Evolutionary conservation across 1,140 invertebrate species (phyloP).

Genomic region (Prorops nasuta): DNA sequence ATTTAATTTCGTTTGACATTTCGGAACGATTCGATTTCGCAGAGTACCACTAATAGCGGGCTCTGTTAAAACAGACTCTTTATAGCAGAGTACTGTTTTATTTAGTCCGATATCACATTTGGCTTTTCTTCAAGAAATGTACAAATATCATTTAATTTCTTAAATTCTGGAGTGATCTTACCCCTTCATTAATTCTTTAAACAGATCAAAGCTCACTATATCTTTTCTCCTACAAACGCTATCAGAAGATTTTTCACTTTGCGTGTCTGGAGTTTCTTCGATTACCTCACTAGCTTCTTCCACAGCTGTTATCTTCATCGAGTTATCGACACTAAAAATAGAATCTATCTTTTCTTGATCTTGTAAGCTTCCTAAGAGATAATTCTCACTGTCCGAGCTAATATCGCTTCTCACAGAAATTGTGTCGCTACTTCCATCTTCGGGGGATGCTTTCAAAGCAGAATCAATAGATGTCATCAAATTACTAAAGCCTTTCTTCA

Average conservation of each 20-base stretch:
- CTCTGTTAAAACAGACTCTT: no score
- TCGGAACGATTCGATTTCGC: no score
- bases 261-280: constrained; percentile 72
- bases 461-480: constrained; percentile 81
- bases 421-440: constrained; percentile 69
- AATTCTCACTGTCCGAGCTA: constrained; percentile 80
- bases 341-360: constrained; percentile 66
- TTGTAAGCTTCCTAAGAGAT: constrained; percentile 64
- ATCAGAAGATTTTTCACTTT: constrained; percentile 77
- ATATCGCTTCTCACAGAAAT: constrained; percentile 71
- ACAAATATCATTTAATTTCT: no score
- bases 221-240: constrained; percentile 77
- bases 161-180: no score
- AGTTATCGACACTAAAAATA: constrained; percentile 52
- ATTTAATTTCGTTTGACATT: no score
- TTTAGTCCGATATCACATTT: no score
- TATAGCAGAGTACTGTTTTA: no score
- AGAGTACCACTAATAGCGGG: no score
- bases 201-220: no score
- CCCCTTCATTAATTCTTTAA: no score
- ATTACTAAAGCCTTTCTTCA: constrained; percentile 77
- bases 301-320: constrained; percentile 56
- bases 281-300: constrained; percentile 85
- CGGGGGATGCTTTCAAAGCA: constrained; percentile 67
- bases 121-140: no score